Conservation (phyloP, 1,140 invertebrate species). For the Druon quercuslanigerum region DNA sequence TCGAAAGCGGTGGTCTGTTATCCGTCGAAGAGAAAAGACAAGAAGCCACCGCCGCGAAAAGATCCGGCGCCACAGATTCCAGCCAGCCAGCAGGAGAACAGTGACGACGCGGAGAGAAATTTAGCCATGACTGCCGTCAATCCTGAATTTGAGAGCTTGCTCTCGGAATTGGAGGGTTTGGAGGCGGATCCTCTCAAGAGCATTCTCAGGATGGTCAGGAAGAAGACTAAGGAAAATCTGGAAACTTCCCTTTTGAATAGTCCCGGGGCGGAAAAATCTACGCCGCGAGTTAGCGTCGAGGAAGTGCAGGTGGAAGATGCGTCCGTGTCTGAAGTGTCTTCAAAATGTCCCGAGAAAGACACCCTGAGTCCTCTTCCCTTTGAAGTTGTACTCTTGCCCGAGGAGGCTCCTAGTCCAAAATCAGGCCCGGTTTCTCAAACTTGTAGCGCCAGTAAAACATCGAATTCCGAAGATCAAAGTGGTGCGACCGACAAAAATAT, state of each 20-base stretch:
- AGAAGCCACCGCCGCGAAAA: neutral
- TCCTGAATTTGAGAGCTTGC: neutral
- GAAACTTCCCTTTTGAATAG: neutral
- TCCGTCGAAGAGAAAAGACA: neutral
- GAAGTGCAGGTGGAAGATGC: neutral
- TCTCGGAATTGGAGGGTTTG: constrained; percentile 12
- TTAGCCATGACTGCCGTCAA: neutral
- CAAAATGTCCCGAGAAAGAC: neutral
- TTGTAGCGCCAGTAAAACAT: neutral
- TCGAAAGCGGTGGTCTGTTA: neutral
- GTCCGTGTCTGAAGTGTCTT: neutral
- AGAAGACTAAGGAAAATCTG: neutral
- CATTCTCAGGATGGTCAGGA: neutral
- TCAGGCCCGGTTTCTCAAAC: neutral
- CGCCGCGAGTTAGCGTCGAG: neutral
- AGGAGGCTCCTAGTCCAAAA: constrained; percentile 36
- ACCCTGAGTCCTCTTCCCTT: constrained; percentile 35
- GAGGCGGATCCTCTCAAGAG: neutral
- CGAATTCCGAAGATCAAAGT: neutral
- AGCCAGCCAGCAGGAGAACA: neutral
- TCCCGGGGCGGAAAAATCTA: neutral
- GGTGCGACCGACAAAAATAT: neutral
- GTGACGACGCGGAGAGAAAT: neutral
- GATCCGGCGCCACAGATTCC: neutral
- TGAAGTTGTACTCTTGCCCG: constrained; percentile 41